Evolutionary conservation across 2,888 invertebrate genomes (phyloP), one percentile per base, ranked within the genome.

Genomic region (Scrobipalpa atriplicella): DNA sequence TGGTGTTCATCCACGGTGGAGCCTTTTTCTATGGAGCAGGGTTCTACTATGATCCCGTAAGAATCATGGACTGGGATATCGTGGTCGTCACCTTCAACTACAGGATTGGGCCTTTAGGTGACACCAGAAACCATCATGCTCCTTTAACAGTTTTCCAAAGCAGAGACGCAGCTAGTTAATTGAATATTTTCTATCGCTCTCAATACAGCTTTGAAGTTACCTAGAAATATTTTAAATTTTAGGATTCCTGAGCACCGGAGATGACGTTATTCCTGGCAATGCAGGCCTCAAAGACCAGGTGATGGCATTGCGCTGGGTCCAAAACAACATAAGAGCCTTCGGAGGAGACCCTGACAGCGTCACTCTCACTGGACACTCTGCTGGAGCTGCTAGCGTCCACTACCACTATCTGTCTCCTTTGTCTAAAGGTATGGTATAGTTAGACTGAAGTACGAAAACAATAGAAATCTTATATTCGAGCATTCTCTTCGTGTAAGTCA

Each of bases 221-320:
- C n/a, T n/a, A 29, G 1, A 7, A 47, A n/a, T 5, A 47, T 16
- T n/a, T 16, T 47, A 8, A 47, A n/a, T 47, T 16, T 10, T 74
- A 94, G 95, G 96, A 13, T 95, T 96, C 76, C 80, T 95, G 2
- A 95, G 94, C 74, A 95, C 95, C 0, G 95, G 94, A 63, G 95
- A 95, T 72, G 86, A 90, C 0, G 75, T 89, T 0, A 83, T 95
- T 0, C 93, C 95, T 0, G 95, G 95, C 8, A 95, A 95, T 78
- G 94, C 93, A 77, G 95, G 95, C 0, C 77, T 95, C 38, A 95
- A 95, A 78, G 95, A 95, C 85, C 95, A 95, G 84, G 86, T 84
- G 39, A 80, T 94, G 70, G 95, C 95, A 0, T 76, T 96, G 64
- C 87, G 90, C 73, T 96, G 95, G 95, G 85, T 95, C 0, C 92